phyloP scores from a whole-genome alignment of 2,797 vertebrate species.

The Periophthalmus magnuspinnatus region DNA sequence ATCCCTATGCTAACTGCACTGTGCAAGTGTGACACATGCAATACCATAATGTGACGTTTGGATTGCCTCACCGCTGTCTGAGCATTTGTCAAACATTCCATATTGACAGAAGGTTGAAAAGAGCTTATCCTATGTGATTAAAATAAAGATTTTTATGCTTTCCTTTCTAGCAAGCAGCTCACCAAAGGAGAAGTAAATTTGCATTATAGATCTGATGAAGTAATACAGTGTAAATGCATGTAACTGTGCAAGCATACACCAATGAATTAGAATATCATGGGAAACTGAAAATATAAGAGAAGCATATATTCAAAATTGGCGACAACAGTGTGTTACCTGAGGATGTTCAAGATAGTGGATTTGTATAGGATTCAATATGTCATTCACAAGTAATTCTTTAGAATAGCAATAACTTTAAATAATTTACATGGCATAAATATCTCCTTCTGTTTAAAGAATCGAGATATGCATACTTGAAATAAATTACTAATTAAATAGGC shows the following conservation, averaged over 20 bases:
- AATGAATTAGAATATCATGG: not conserved
- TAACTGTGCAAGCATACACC: not conserved
- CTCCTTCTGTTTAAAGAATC: not conserved
- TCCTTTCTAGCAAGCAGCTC: not conserved
- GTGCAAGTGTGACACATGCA: slow-evolving; percentile 14
- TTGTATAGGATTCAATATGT: not conserved
- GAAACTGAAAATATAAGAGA: not conserved
- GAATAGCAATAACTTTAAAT: not conserved
- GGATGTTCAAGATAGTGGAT: not conserved
- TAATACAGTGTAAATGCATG: not conserved
- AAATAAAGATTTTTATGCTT: slow-evolving; percentile 3
- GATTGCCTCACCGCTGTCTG: slow-evolving; percentile 9
- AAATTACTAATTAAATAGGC: too few species aligned
- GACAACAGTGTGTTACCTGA: not conserved
- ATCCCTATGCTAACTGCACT: slow-evolving; percentile 23
- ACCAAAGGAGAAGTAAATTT: slow-evolving; percentile 2
- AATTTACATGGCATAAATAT: not conserved
- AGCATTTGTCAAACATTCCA: slow-evolving; percentile 12
- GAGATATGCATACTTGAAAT: not conserved
- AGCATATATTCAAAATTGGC: not conserved
- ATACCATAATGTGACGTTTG: slow-evolving; percentile 1
- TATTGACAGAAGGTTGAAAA: slow-evolving; percentile 8
- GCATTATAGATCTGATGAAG: not conserved
- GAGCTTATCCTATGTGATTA: slow-evolving; percentile 2
- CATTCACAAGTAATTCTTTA: too few species aligned